phyloP scores from a whole-genome alignment of 2,888 invertebrate genomes.

The Drosophila macrothrix region DNA sequence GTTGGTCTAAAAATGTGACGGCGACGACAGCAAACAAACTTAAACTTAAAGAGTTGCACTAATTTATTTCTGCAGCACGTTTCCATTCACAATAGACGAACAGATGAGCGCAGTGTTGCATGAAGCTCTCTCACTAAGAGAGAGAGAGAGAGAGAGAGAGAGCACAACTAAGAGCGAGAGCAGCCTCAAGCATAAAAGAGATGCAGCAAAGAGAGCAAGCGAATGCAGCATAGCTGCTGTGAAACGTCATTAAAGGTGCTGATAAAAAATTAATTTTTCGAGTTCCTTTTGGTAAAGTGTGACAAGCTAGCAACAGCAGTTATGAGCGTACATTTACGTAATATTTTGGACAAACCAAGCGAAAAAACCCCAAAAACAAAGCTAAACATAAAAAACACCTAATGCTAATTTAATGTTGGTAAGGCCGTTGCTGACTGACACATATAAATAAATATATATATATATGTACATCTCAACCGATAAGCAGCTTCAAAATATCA shows the following conservation, averaged over 20 bases:
- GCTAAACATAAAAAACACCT: not conserved
- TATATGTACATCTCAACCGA: not conserved
- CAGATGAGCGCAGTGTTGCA: slow-evolving; percentile 63
- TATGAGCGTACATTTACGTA: slow-evolving; percentile 34
- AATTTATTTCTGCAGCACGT: slow-evolving; percentile 43
- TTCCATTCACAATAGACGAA: slow-evolving; percentile 51
- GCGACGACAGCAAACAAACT: slow-evolving; percentile 43
- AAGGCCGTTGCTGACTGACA: not conserved
- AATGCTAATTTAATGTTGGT: slow-evolving; percentile 18
- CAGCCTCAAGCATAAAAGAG: slow-evolving; percentile 17
- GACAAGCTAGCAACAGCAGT: slow-evolving; percentile 6
- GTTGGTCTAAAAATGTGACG: slow-evolving; percentile 11
- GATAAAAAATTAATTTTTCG: slow-evolving; percentile 41
- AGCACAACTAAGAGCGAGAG: slow-evolving; percentile 22
- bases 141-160: not conserved
- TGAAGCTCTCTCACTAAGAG: slow-evolving; percentile 21
- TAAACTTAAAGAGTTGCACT: slow-evolving; percentile 41
- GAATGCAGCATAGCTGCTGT: slow-evolving; percentile 36
- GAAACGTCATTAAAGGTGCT: slow-evolving; percentile 30
- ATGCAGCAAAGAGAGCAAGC: slow-evolving; percentile 33
- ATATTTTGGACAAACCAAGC: slow-evolving; percentile 18
- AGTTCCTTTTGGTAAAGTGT: slow-evolving; percentile 21
- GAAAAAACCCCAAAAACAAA: not conserved
- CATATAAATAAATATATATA: not conserved
- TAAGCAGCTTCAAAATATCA: slow-evolving; percentile 21